These are phyloP conservation scores for Aleiodes alternator DNA, from an alignment of 2,888 invertebrate genomes.

Conservation along the genomic window DNA sequence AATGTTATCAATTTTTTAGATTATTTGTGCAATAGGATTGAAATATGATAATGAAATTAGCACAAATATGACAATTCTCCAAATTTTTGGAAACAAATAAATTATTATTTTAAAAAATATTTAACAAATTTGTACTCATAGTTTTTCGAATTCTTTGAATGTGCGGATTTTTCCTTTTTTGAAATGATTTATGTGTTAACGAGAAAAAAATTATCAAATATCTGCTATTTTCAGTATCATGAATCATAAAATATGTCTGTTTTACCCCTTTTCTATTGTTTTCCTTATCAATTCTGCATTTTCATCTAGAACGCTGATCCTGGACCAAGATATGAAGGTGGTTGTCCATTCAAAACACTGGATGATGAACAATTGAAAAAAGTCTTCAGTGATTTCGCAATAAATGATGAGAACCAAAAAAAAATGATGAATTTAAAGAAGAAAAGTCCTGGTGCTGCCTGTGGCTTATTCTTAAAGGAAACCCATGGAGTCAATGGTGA, in stretches of 20 bases:
- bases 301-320: conserved; percentile 64
- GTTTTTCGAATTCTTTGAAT: too few relatives aligned
- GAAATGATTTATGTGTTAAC: too few relatives aligned
- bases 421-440: conserved; percentile 53
- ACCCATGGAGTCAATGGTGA: conserved; percentile 54
- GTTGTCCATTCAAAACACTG: conserved; percentile 81
- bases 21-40: neutral
- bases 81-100: too few relatives aligned
- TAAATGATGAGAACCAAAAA: conserved; percentile 47
- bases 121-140: too few relatives aligned
- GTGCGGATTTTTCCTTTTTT: too few relatives aligned
- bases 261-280: neutral
- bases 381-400: conserved; percentile 45
- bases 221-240: too few relatives aligned
- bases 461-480: conserved; percentile 63
- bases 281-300: neutral
- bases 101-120: too few relatives aligned
- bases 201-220: too few relatives aligned
- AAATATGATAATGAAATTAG: neutral
- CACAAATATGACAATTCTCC: too few relatives aligned
- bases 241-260: too few relatives aligned
- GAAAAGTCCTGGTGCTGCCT: conserved; percentile 63
- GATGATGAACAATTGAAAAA: conserved; percentile 75
- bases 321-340: conserved; percentile 78
- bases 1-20: neutral